Percentiles rank a stretch among this genome's conserved stretches.
Conservation (phyloP, 2,888 invertebrate genomes). For the Lottia gigantea region DNA sequence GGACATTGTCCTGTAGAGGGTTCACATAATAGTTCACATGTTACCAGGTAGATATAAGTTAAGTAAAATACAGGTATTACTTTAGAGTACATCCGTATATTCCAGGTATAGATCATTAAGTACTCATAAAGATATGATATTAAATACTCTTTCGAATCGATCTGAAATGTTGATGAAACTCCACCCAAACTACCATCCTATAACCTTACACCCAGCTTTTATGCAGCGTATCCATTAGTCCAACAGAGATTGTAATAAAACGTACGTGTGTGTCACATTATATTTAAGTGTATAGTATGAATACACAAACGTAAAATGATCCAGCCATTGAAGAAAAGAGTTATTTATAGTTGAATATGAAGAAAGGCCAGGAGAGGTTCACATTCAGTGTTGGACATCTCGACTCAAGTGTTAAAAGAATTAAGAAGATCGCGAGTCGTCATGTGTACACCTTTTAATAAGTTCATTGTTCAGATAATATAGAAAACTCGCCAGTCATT, state of each 20-base stretch:
- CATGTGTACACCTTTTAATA: too few relatives aligned
- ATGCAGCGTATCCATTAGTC: not conserved
- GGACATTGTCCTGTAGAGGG: constrained; percentile 13
- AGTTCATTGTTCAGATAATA: constrained; percentile 2
- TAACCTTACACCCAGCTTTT: not conserved
- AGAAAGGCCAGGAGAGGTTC: not conserved
- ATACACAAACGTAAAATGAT: constrained; percentile 24
- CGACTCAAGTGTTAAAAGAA: too few relatives aligned
- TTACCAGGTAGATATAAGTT: not conserved
- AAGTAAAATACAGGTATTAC: not conserved
- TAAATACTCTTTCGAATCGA: not conserved
- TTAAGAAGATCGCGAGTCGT: too few relatives aligned
- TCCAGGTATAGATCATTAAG: not conserved
- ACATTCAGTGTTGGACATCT: too few relatives aligned
- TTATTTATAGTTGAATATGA: constrained; percentile 18
- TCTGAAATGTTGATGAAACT: not conserved
- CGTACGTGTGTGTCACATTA: constrained; percentile 7
- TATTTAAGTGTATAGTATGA: constrained; percentile 11
- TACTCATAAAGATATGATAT: not conserved
- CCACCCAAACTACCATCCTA: not conserved
- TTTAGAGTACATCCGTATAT: not conserved
- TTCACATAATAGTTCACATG: constrained; percentile 14
- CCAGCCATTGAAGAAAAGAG: constrained; percentile 22
- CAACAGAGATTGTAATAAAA: not conserved
- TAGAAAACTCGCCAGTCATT: not conserved